Evolutionary conservation across 2,888 invertebrate genomes (phyloP).

Genomic region (Lithosia quadra): DNA sequence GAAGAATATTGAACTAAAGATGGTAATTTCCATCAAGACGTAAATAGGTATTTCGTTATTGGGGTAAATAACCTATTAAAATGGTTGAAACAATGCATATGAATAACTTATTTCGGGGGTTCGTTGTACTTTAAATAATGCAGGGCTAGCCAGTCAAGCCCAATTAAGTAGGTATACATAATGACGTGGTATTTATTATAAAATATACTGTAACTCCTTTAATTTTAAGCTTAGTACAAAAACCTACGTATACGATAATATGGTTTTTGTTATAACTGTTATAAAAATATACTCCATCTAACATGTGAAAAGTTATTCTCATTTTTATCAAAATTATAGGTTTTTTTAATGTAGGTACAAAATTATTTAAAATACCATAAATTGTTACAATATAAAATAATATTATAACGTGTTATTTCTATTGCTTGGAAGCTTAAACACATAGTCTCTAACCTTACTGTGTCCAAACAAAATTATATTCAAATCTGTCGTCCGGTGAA

Average conservation of each 20-base stretch:
- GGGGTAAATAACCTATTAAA: conserved; percentile 57
- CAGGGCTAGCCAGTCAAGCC: conserved; percentile 33
- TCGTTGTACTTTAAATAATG: conserved; percentile 66
- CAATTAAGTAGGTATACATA: conserved; percentile 23
- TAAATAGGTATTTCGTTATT: conserved; percentile 33
- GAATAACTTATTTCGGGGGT: conserved; percentile 64
- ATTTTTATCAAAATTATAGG: background rate
- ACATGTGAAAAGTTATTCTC: background rate
- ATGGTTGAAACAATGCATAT: conserved; percentile 46
- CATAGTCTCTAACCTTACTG: conserved; percentile 34
- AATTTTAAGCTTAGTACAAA: background rate
- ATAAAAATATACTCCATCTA: background rate
- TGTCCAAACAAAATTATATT: conserved; percentile 44
- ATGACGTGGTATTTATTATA: background rate
- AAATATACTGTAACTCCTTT: conserved; percentile 4
- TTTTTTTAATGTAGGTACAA: background rate
- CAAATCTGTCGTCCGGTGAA: conserved; percentile 59
- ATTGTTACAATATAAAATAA: background rate
- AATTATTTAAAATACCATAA: background rate
- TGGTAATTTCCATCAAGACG: conserved; percentile 27
- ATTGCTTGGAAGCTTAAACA: background rate
- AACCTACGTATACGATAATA: too few species aligned
- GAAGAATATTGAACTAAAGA: conserved; percentile 2
- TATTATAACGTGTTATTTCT: background rate
- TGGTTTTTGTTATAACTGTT: background rate